These are phyloP conservation scores for Alauda arvensis DNA, from an alignment of 2,797 vertebrate genomes.

Conservation along the genomic window DNA sequence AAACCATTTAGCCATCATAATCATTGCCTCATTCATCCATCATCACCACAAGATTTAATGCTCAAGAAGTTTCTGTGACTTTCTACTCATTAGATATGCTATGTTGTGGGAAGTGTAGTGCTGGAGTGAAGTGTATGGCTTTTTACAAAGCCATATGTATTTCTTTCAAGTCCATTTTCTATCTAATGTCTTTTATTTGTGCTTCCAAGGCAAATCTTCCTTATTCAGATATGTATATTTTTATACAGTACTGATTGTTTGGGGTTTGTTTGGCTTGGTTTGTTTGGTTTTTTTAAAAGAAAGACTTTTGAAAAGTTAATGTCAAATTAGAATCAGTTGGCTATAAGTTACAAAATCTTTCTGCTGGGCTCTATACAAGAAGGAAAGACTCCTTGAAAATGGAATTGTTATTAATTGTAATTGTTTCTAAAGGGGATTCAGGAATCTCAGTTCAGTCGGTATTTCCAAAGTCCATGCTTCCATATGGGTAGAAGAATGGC, in stretches of 20 bases:
- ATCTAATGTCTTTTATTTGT: not conserved
- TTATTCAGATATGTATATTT: not conserved
- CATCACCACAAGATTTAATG: not conserved
- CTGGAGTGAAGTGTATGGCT: not conserved
- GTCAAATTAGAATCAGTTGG: not conserved
- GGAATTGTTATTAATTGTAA: not conserved
- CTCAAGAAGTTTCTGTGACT: not conserved
- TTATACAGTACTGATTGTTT: not conserved
- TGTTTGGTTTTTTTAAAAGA: not conserved
- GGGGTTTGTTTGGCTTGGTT: accelerated
- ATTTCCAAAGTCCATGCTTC: not conserved
- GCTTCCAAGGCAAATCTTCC: not conserved
- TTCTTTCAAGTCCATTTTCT: not conserved
- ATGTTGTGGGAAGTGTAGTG: not conserved
- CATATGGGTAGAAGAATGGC: not conserved
- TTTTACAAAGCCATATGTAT: not conserved
- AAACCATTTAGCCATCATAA: not conserved
- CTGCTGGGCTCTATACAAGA: not conserved
- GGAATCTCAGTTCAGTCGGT: not conserved
- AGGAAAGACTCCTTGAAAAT: not conserved
- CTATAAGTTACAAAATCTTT: not conserved
- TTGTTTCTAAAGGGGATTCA: not conserved
- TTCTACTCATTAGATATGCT: not conserved
- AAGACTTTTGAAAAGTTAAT: not conserved
- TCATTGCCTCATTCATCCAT: not conserved